Conservation (phyloP, 2,888 invertebrate genomes). For the Anoncus sp. region DNA sequence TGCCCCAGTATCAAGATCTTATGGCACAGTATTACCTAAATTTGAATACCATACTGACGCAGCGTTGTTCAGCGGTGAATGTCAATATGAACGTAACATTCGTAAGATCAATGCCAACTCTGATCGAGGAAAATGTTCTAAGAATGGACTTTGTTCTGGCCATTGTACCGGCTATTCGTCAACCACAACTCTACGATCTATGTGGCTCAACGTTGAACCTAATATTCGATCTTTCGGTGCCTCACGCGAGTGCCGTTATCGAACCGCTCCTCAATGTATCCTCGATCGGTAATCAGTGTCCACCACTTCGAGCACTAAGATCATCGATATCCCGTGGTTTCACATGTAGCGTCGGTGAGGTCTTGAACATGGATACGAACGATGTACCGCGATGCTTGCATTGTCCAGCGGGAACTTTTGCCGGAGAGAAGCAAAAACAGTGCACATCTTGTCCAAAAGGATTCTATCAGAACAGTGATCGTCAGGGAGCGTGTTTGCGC, state of each 20-base stretch:
- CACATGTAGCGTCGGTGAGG: constrained; percentile 96
- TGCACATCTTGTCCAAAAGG: constrained; percentile 97
- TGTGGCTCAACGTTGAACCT: constrained; percentile 97
- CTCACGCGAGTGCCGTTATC: constrained; percentile 95
- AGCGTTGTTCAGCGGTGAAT: constrained; percentile 97
- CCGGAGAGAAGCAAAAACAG: constrained; percentile 94
- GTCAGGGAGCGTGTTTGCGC: constrained; percentile 94
- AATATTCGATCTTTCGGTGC: constrained; percentile 97
- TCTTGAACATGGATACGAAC: constrained; percentile 96
- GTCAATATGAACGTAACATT: constrained; percentile 98
- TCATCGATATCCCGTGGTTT: constrained; percentile 95
- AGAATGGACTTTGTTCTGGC: constrained; percentile 95
- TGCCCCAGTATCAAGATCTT: constrained; percentile 93
- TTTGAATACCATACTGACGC: constrained; percentile 92
- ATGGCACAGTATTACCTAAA: constrained; percentile 91
- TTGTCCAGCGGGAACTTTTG: constrained; percentile 98
- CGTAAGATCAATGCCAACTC: constrained; percentile 90
- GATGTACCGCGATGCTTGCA: constrained; percentile 97
- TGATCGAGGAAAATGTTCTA: constrained; percentile 94
- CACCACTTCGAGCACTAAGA: constrained; percentile 93
- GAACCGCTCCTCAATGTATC: constrained; percentile 95
- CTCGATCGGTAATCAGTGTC: constrained; percentile 96
- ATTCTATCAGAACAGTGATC: constrained; percentile 96
- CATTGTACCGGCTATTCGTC: constrained; percentile 93
- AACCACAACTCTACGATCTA: constrained; percentile 96